Percentiles rank a stretch among this genome's conserved stretches.
Conservation (phyloP, 2,113 vertebrate species). For the Shinisaurus crocodilurus region DNA sequence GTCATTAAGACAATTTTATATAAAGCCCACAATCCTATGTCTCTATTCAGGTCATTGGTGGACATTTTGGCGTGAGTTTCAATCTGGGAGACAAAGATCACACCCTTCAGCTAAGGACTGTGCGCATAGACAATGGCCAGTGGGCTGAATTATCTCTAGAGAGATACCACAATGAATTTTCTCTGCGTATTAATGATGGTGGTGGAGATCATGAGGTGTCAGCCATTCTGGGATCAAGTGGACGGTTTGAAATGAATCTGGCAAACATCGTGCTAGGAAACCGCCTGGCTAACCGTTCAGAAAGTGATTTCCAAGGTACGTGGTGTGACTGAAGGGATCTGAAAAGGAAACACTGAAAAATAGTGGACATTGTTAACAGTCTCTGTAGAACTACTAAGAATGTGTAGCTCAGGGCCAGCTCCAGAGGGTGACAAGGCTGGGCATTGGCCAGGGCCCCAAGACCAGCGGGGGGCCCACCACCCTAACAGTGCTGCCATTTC, state of each 20-base stretch:
- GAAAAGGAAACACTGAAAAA: conserved; percentile 5
- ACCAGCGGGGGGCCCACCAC: too few relatives aligned
- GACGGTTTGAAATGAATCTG: conserved; percentile 79
- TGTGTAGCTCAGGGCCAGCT: neutral
- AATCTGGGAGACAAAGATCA: conserved; percentile 80
- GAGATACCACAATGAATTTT: conserved; percentile 85
- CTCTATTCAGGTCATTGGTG: conserved; percentile 78
- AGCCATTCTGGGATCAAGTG: conserved; percentile 72
- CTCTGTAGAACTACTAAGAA: neutral
- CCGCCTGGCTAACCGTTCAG: conserved; percentile 60
- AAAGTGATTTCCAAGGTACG: conserved; percentile 84
- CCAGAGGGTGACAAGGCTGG: neutral
- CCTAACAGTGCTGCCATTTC: neutral
- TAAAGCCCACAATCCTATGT: conserved; percentile 34
- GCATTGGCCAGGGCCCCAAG: neutral
- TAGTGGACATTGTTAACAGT: neutral
- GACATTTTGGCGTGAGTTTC: conserved; percentile 79
- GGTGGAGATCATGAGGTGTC: conserved; percentile 83
- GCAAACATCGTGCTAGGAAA: conserved; percentile 80
- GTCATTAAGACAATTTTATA: conserved; percentile 1
- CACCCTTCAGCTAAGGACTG: conserved; percentile 72
- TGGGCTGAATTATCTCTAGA: conserved; percentile 84
- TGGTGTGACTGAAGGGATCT: neutral
- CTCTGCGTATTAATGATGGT: conserved; percentile 82
- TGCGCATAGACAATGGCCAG: conserved; percentile 84